Conservation (phyloP, 2,888 invertebrate genomes). For the Pandemis corylana region DNA sequence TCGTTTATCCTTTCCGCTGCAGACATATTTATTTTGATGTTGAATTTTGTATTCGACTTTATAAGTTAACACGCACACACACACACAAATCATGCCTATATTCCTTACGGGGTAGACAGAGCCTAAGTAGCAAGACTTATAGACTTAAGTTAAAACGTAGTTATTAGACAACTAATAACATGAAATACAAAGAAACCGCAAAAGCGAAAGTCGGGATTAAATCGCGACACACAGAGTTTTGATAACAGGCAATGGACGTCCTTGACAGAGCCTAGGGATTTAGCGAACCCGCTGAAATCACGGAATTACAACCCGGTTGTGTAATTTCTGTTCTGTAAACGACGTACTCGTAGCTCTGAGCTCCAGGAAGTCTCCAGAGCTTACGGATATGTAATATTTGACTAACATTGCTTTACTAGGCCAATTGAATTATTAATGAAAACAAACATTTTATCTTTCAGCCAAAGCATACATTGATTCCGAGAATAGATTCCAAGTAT, state of each 20-base stretch:
- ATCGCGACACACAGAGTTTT: conserved; percentile 7
- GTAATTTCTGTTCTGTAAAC: conserved; percentile 31
- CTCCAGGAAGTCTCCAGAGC: conserved; percentile 20
- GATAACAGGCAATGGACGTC: conserved; percentile 23
- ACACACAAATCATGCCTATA: too few species aligned
- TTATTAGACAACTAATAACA: neutral
- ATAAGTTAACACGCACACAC: neutral
- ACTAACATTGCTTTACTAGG: conserved; percentile 17
- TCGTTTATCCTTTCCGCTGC: conserved; percentile 33
- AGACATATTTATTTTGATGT: conserved; percentile 31
- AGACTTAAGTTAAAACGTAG: neutral
- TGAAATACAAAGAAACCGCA: neutral
- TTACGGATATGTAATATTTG: conserved; percentile 11
- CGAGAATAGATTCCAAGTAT: conserved; percentile 2
- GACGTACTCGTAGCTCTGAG: conserved; percentile 1
- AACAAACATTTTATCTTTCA: neutral
- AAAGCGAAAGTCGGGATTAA: neutral
- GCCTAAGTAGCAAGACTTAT: too few species aligned
- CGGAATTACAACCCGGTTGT: conserved; percentile 34
- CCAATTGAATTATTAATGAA: conserved; percentile 7
- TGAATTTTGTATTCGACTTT: conserved; percentile 23
- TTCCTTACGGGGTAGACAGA: too few species aligned
- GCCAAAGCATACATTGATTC: conserved; percentile 4
- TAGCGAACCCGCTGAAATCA: conserved; percentile 20
- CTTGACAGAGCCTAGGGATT: conserved; percentile 34